Evolutionary conservation across 1,140 invertebrate species (phyloP).

Genomic region (Monomorium pharaonis): DNA sequence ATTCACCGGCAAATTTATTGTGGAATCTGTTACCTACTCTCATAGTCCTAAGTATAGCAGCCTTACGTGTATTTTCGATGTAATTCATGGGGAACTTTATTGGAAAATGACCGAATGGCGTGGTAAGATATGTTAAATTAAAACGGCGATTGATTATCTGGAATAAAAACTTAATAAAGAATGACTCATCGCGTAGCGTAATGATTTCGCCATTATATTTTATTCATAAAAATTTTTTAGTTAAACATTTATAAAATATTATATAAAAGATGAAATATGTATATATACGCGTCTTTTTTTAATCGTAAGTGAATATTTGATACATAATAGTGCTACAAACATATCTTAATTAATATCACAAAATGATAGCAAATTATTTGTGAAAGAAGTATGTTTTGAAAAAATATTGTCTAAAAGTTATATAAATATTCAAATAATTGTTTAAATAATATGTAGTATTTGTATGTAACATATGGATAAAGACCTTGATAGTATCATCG

Average conservation of each 20-base stretch:
- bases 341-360: too few species aligned
- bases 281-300: neutral
- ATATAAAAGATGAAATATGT: neutral
- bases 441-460: too few species aligned
- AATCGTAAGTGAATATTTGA: neutral
- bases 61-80: conserved; percentile 53
- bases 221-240: neutral
- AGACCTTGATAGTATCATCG: neutral
- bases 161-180: conserved; percentile 39
- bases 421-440: neutral
- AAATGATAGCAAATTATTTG: neutral
- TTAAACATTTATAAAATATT: neutral
- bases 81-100: conserved; percentile 54
- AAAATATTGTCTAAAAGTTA: neutral
- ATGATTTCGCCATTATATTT: neutral
- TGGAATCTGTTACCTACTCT: neutral
- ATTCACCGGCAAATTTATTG: neutral
- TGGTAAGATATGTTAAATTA: conserved; percentile 42
- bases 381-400: neutral
- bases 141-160: conserved; percentile 45
- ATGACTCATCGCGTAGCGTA: conserved; percentile 13
- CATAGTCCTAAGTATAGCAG: conserved; percentile 52
- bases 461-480: neutral
- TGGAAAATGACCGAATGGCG: conserved; percentile 30
- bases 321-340: too few species aligned